phyloP scores from a whole-genome alignment of 1,140 invertebrate species.

The Diuraphis noxia region DNA sequence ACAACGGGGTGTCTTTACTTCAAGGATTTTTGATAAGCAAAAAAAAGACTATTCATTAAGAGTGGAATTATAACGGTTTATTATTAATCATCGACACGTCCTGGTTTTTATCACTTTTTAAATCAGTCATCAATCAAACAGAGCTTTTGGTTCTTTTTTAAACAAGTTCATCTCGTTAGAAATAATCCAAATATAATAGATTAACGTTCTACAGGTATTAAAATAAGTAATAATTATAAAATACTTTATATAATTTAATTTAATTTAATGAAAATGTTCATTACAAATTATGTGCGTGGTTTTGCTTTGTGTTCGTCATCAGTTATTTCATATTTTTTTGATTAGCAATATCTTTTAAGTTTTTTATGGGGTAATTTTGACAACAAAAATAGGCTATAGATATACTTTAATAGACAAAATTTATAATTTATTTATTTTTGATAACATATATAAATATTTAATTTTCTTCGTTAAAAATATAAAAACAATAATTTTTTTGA shows the following conservation, averaged over 20 bases:
- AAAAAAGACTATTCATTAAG: conserved; percentile 48
- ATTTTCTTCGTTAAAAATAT: not conserved
- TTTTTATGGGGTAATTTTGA: not conserved
- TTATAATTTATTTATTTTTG: not conserved
- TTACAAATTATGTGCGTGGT: not conserved
- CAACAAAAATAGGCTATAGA: not conserved
- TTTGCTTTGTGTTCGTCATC: not conserved
- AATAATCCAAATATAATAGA: conserved; percentile 36
- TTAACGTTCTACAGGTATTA: conserved; percentile 42
- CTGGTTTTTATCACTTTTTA: conserved; percentile 46
- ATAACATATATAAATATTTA: not conserved
- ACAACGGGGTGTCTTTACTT: conserved; percentile 47
- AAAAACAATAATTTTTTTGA: not conserved
- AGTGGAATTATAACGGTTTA: conserved; percentile 51
- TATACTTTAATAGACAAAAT: too few species aligned
- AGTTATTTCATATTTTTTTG: not conserved
- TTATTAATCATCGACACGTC: conserved; percentile 49
- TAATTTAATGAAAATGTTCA: not conserved
- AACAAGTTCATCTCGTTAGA: conserved; percentile 47
- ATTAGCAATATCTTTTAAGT: too few species aligned
- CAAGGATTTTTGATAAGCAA: conserved; percentile 46
- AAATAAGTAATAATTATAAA: conserved; percentile 32
- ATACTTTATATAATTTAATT: not conserved
- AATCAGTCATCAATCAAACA: conserved; percentile 51
- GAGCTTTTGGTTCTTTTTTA: conserved; percentile 33